Evolutionary conservation across 2,113 vertebrate genomes (phyloP).

Genomic region (Grammatotria lemairii): DNA sequence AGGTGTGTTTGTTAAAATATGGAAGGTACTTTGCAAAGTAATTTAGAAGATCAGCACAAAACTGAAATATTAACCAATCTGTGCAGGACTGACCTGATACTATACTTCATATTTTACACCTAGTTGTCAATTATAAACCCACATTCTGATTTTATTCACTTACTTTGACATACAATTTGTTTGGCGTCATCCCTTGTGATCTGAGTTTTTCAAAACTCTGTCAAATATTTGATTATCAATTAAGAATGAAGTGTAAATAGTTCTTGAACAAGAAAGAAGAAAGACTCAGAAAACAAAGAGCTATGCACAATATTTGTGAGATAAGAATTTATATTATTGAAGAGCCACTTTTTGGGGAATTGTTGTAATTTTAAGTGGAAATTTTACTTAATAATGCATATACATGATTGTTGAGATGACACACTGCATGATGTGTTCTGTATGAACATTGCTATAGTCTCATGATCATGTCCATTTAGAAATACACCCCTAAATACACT

Average conservation of each 20-base stretch:
- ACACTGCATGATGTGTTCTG: not conserved
- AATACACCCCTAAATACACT: not conserved
- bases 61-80: not conserved
- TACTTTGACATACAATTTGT: not conserved
- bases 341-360: not conserved
- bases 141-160: not conserved
- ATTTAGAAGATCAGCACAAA: not conserved
- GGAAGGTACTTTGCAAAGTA: not conserved
- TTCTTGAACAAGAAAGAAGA: not conserved
- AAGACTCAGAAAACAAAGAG: not conserved
- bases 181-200: not conserved
- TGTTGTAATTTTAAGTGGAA: not conserved
- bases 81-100: not conserved
- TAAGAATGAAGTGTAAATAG: not conserved
- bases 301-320: not conserved
- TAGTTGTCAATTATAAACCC: not conserved
- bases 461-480: not conserved
- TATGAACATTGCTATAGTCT: not conserved
- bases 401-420: not conserved
- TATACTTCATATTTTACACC: not conserved
- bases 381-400: not conserved
- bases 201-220: not conserved
- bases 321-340: not conserved
- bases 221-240: not conserved
- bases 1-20: not conserved